Base-by-base conservation (phyloP, 2,797 vertebrate genomes). In the Oreonectes daqikongensis region DNA sequence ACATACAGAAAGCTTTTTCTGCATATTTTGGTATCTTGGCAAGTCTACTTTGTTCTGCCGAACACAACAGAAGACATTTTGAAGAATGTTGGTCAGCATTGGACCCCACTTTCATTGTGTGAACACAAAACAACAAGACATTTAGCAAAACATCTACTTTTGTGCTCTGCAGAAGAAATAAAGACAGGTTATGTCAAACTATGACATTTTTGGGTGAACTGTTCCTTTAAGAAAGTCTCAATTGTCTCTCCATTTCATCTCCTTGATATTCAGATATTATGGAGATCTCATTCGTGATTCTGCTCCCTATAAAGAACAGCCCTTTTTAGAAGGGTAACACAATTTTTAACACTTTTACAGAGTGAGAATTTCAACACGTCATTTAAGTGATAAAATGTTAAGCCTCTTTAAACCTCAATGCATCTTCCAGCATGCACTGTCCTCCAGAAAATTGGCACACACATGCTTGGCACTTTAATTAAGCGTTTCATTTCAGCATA, bases 401-500 rank as follows among this genome's bases (percentile, higher is more conserved):
- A 55, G 53, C 22, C 61, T 55, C 35, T 66, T 75, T 44, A 74
- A 65, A 10, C 60, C 60, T 53, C 35, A 30, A 42, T 53, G 35
- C 50, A 57, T 66, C 72, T 55, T 30, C 35, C 61, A 44, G 61
- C 24, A 0, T 17, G 12, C 40, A 22, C 50, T 75, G 63, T 66
- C 63, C 72, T 75, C 38, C 8, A 53, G 22, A 65, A 75, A 35
- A 55, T 22, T 75, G 63, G 50, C 35, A 66, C 50, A 55, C 9
- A 15, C n/a, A 14, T 30, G 11, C 0, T 61, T 61, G 2, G 12
- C 8, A n/a, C 64, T 76, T 75, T 69, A 68, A 50, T 76, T 76
- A 69, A 60, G 28, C 28, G 24, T 76, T 76, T 75, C 0, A 35
- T 60, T 68, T 75, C 40, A 48, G 73, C 65, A 68, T 57, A 35